Percentiles rank a stretch among this genome's conserved stretches.
Evolutionary conservation across 2,113 vertebrate species (phyloP).

Genomic region (Amblyornis subalaris): DNA sequence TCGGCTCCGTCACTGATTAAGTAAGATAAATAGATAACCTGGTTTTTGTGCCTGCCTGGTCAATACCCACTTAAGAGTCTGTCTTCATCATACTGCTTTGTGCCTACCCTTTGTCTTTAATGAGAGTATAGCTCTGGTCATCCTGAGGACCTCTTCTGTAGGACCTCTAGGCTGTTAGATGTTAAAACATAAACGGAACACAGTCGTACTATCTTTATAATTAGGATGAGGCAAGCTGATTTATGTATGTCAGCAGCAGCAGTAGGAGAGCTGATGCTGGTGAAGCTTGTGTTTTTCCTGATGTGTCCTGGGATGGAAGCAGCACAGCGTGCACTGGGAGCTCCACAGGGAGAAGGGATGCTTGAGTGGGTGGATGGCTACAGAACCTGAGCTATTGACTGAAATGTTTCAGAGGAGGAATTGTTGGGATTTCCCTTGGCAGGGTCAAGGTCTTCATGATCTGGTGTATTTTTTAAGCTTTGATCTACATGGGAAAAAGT

Average conservation of each 20-base stretch:
- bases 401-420: background rate
- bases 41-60: rapidly evolving
- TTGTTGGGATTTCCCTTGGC: background rate
- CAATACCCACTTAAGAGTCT: background rate
- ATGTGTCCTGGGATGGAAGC: background rate
- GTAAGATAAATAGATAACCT: background rate
- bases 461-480: background rate
- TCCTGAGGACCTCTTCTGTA: background rate
- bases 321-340: rapidly evolving
- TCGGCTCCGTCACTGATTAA: background rate
- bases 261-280: background rate
- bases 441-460: background rate
- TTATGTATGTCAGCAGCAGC: background rate
- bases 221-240: background rate
- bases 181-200: background rate
- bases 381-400: background rate
- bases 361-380: rapidly evolving
- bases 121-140: rapidly evolving
- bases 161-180: background rate
- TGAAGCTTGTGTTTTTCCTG: background rate
- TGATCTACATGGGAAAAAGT: rapidly evolving
- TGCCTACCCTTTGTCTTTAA: background rate
- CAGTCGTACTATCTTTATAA: background rate
- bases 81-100: background rate
- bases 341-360: rapidly evolving